These are phyloP conservation scores for Ciconia stormi DNA, from an alignment of 2,113 vertebrate species.

Conservation along the genomic window DNA sequence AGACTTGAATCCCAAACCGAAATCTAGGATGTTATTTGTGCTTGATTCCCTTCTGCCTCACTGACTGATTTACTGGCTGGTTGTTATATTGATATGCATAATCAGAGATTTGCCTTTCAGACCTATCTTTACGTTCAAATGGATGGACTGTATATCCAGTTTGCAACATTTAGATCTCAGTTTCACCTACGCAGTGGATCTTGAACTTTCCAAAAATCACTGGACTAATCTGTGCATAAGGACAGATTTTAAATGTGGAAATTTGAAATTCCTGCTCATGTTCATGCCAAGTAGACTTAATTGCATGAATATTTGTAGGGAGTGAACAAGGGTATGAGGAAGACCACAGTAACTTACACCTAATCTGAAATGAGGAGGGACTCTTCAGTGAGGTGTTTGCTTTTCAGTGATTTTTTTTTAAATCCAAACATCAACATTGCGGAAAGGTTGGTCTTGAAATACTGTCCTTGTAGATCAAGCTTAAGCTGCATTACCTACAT, in stretches of 20 bases:
- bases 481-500: background rate
- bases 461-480: background rate
- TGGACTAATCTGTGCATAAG: background rate
- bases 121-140: background rate
- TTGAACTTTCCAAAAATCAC: background rate
- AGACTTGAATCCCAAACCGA: background rate
- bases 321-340: background rate
- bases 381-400: background rate
- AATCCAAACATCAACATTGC: background rate
- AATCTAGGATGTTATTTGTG: background rate
- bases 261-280: background rate
- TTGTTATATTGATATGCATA: background rate
- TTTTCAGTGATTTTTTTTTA: background rate
- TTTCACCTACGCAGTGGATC: background rate
- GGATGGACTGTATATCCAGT: background rate
- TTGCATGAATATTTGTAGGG: background rate
- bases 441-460: background rate
- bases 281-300: background rate
- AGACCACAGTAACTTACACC: background rate
- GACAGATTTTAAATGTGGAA: background rate
- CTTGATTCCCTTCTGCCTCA: background rate
- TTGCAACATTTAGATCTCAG: background rate
- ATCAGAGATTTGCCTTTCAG: background rate
- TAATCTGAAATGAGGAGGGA: background rate
- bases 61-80: background rate